These are phyloP conservation scores for Platanista minor DNA, from an alignment of 2,113 vertebrate species.

Conservation along the genomic window DNA sequence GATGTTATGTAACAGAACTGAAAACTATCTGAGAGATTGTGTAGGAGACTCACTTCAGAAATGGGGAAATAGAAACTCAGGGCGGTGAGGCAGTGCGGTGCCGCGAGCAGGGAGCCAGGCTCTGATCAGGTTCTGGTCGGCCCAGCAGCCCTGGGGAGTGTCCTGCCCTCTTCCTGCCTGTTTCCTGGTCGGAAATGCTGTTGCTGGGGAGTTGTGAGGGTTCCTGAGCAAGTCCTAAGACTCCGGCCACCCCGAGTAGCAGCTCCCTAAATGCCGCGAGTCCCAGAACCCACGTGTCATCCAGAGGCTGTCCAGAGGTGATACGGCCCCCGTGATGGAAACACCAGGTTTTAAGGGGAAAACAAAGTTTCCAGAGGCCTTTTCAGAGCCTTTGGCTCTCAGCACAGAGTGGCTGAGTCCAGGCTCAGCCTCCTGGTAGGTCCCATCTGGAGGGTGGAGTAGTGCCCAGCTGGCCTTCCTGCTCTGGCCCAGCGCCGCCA, in stretches of 20 bases:
- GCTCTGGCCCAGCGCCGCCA: not conserved
- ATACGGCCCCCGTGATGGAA: accelerated
- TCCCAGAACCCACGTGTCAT: accelerated
- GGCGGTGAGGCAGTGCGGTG: accelerated
- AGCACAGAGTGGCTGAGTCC: not conserved
- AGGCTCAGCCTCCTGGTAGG: not conserved
- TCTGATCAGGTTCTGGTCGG: not conserved
- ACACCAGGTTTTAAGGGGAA: not conserved
- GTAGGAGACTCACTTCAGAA: not conserved
- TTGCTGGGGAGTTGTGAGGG: not conserved
- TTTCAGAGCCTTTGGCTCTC: not conserved
- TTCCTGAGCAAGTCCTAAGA: not conserved
- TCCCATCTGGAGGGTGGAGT: not conserved
- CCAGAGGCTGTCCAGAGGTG: not conserved
- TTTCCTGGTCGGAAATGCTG: accelerated
- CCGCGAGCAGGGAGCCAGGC: too few species aligned
- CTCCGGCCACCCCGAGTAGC: not conserved
- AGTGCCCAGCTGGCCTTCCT: not conserved
- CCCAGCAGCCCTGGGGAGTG: not conserved
- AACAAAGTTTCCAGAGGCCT: not conserved
- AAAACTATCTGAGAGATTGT: accelerated
- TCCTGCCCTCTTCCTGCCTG: not conserved
- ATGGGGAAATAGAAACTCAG: not conserved
- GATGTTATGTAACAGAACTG: not conserved
- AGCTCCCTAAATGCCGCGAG: accelerated